Conservation (phyloP, 2,888 invertebrate species). For the Alcis repandata region DNA sequence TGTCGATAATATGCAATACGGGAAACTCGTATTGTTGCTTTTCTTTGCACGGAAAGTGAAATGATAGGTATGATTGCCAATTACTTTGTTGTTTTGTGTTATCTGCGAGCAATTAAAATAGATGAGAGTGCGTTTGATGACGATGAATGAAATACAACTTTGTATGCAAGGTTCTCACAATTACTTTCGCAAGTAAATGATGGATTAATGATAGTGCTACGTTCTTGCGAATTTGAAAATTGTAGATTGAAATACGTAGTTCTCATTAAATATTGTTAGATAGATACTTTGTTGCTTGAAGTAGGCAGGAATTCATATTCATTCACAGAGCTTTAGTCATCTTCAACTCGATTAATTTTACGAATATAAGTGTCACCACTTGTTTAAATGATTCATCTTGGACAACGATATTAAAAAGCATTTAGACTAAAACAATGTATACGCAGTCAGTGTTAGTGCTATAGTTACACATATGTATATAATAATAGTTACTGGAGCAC, state of each 20-base stretch:
- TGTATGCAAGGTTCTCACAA: conserved; percentile 26
- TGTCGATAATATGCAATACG: conserved; percentile 43
- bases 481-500: not conserved
- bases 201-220: conserved; percentile 1
- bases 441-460: not conserved
- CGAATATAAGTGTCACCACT: conserved; percentile 12
- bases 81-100: conserved; percentile 37
- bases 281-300: too few species aligned
- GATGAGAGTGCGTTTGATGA: conserved; percentile 22
- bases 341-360: conserved; percentile 5
- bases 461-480: not conserved
- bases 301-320: not conserved
- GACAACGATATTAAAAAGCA: too few species aligned
- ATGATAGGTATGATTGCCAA: conserved; percentile 40
- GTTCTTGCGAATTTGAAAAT: conserved; percentile 8
- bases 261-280: not conserved
- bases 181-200: conserved; percentile 21
- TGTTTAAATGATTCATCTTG: not conserved
- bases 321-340: conserved; percentile 6
- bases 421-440: not conserved
- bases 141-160: conserved; percentile 8
- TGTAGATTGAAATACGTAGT: not conserved
- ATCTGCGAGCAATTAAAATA: conserved; percentile 38
- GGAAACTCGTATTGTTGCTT: conserved; percentile 43
- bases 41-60: conserved; percentile 43